phyloP scores from a whole-genome alignment of 2,113 vertebrate species.

The Hystrix cristata region DNA sequence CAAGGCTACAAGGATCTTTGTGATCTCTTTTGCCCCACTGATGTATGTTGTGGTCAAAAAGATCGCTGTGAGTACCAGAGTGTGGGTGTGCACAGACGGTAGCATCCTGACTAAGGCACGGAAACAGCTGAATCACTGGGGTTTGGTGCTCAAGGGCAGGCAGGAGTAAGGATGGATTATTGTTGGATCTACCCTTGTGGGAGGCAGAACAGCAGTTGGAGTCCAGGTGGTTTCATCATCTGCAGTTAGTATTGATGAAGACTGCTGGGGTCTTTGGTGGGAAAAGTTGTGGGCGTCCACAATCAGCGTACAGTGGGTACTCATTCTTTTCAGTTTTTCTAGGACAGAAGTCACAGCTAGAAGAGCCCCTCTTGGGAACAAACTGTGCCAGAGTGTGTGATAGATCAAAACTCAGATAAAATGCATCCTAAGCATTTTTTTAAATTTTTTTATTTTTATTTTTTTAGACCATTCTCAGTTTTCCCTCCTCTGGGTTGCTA shows the following conservation, averaged over 20 bases:
- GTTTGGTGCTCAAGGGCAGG: not conserved
- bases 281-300: not conserved
- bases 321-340: not conserved
- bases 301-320: not conserved
- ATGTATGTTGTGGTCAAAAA: not conserved
- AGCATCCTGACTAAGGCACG: rapidly evolving
- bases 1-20: too few species aligned
- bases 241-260: not conserved
- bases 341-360: not conserved
- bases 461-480: not conserved
- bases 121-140: not conserved
- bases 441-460: too few species aligned
- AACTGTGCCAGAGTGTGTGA: not conserved
- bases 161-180: too few species aligned
- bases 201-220: rapidly evolving
- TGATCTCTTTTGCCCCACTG: not conserved
- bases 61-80: too few species aligned
- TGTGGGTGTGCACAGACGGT: not conserved
- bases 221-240: not conserved
- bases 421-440: not conserved
- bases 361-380: not conserved
- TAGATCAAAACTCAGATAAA: not conserved
- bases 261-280: too few species aligned
- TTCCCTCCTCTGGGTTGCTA: not conserved
- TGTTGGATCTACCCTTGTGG: not conserved